Evolutionary conservation across 2,113 vertebrate genomes (phyloP).

Genomic region (Sceloporus undulatus): DNA sequence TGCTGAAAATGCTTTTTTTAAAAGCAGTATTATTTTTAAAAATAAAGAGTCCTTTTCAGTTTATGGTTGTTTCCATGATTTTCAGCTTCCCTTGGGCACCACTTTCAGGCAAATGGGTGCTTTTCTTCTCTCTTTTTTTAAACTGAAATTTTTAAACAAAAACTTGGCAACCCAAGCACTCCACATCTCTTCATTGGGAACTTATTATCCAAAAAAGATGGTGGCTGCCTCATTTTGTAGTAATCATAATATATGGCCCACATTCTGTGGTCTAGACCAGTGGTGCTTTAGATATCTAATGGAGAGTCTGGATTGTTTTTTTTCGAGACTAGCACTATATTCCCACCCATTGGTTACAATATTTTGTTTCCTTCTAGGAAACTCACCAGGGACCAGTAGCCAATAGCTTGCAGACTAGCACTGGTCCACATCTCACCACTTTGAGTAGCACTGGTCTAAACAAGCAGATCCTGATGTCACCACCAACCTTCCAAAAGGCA

Average conservation of each 20-base stretch:
- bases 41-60: not conserved
- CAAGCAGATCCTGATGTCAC: not conserved
- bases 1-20: not conserved
- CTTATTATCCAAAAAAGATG: not conserved
- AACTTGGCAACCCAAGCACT: not conserved
- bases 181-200: not conserved
- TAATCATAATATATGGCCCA: not conserved
- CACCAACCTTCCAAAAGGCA: not conserved
- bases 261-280: not conserved
- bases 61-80: conserved; percentile 3
- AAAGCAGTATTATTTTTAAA: not conserved
- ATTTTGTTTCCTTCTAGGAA: too few relatives aligned
- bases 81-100: not conserved
- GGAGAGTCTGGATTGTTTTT: too few relatives aligned
- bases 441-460: too few relatives aligned
- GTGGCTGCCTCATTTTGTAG: not conserved
- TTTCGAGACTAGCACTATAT: too few relatives aligned
- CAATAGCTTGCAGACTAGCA: too few relatives aligned
- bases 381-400: too few relatives aligned
- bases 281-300: too few relatives aligned
- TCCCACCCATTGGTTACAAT: too few relatives aligned
- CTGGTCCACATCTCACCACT: too few relatives aligned
- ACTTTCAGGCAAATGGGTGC: not conserved
- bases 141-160: not conserved
- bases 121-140: not conserved